Evolutionary conservation across 92 coral and sea anemone genomes (phyloP), one percentile per base, ranked within the genome.

Genomic region (Heteractis magnifica): DNA sequence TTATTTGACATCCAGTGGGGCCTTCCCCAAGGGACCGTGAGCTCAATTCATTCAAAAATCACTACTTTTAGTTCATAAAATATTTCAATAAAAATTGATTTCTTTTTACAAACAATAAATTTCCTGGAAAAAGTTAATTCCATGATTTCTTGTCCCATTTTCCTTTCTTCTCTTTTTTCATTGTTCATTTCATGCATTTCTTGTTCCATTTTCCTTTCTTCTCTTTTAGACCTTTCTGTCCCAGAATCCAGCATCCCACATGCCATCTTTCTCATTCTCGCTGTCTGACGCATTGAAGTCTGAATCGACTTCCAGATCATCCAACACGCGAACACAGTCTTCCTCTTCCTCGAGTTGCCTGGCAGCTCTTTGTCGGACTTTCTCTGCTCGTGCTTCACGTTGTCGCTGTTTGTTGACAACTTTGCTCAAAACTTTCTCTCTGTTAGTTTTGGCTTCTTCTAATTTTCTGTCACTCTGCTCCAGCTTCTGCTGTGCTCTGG

Each of bases 171-270:
- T 34, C 44, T 34, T 34, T 34, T 2, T 34, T 34, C 44, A 34
- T 34, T 34, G 44, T 34, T 34, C 44, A 34, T 34, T 34, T 34
- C 44, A 0, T 34, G 44, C 44, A 34, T 34, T 34, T 34, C 44
- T 34, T 34, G 44, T 34, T 2, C 44, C 44, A 34, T 34, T 34
- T 34, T 34, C 3, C 3, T 34, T 34, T 34, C 3, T 34, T 34
- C 44, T 34, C 44, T 34, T 34, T 34, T 34, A 34, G 70, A n/a
- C 34, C 20, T 62, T 62, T n/a, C 70, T 62, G 70, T 62, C 70
- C 70, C 70, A 62, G 70, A 62, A 62, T 62, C 26, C 70, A n/a
- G 10, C 70, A 62, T 62, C 70, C 70, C 70, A 62, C 70, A 62
- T 62, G 70, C 15, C 70, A 62, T 62, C 70, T 62, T 62, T 62